Conservation (phyloP, 2,113 vertebrate genomes). For the Australoheros scitulus region DNA sequence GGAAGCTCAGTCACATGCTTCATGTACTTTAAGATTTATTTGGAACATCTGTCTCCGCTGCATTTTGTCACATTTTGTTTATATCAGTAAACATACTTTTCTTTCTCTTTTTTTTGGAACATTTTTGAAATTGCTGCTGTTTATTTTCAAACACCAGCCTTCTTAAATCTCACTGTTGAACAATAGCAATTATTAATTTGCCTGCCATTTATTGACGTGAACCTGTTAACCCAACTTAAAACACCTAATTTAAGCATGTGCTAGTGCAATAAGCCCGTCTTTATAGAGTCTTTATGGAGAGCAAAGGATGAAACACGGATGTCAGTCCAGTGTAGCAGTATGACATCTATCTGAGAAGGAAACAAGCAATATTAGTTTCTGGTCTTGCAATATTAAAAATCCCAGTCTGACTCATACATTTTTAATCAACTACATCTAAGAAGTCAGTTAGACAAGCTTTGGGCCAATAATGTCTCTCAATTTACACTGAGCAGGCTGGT, state of each 20-base stretch:
- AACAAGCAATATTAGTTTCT: conserved; percentile 28
- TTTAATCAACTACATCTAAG: conserved; percentile 56
- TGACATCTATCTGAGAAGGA: conserved; percentile 4
- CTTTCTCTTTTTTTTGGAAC: not conserved
- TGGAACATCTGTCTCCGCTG: not conserved
- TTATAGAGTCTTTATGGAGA: not conserved
- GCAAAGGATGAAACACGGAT: not conserved
- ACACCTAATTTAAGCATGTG: not conserved
- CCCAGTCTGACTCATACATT: conserved; percentile 32
- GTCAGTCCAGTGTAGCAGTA: not conserved
- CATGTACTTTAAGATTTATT: not conserved
- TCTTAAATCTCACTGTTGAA: not conserved
- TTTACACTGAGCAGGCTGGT: conserved; percentile 44
- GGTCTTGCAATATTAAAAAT: conserved; percentile 39
- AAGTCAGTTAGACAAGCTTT: conserved; percentile 46
- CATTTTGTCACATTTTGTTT: not conserved
- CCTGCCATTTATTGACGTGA: not conserved
- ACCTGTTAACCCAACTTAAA: not conserved
- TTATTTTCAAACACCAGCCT: not conserved
- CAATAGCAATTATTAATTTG: not conserved
- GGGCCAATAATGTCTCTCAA: conserved; percentile 43
- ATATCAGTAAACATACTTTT: not conserved
- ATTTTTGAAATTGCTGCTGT: not conserved
- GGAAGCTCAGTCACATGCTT: not conserved
- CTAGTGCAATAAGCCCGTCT: not conserved